phyloP scores from a whole-genome alignment of 2,113 vertebrate genomes.

The Collichthys lucidus region DNA sequence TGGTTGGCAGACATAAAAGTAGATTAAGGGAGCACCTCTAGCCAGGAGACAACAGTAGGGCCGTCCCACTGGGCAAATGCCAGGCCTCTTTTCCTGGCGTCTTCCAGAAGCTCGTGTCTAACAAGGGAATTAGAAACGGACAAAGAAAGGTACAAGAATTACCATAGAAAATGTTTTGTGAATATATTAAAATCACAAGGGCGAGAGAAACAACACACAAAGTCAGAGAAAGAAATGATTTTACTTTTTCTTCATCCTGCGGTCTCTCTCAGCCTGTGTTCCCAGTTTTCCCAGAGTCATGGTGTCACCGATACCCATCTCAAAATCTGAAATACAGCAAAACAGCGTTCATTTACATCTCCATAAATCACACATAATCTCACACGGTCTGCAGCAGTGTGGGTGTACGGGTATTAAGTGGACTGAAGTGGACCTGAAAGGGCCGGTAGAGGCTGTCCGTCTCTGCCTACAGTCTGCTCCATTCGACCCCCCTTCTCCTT shows the following conservation, averaged over 20 bases:
- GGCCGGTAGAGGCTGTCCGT: constrained; percentile 83
- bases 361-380: constrained; percentile 35
- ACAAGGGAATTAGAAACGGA: constrained; percentile 20
- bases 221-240: not conserved
- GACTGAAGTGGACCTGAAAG: constrained; percentile 84
- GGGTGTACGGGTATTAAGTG: not conserved
- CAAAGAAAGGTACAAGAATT: constrained; percentile 5
- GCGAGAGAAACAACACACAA: not conserved
- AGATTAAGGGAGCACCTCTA: constrained; percentile 88
- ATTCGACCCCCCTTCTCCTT: constrained; percentile 95
- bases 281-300: constrained; percentile 94
- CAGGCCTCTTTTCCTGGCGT: constrained; percentile 92
- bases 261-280: constrained; percentile 95
- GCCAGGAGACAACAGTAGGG: constrained; percentile 97
- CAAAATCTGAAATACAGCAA: constrained; percentile 84
- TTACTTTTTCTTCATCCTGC: constrained; percentile 96
- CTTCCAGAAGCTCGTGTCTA: constrained; percentile 96
- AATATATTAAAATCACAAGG: not conserved
- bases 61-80: constrained; percentile 98
- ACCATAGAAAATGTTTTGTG: not conserved
- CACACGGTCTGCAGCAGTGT: constrained; percentile 22
- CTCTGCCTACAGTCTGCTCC: constrained; percentile 88
- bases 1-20: not conserved
- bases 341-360: not conserved
- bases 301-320: constrained; percentile 91